Conservation (phyloP, 2,797 vertebrate genomes). For the Bradypodion pumilum region DNA sequence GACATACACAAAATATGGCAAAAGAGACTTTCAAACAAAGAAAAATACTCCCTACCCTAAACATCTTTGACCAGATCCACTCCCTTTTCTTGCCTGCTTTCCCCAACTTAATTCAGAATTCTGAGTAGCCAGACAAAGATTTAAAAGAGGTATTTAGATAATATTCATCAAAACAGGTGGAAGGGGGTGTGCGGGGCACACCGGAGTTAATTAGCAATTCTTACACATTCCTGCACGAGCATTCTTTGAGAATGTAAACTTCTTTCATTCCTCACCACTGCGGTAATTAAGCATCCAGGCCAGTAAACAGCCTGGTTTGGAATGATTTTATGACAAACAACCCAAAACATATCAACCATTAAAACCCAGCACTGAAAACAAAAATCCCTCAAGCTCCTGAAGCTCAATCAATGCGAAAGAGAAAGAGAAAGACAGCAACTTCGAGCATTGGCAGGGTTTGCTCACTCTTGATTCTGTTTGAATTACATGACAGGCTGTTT, state of each 20-base stretch:
- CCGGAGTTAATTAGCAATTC: not conserved
- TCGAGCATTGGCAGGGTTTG: conserved; percentile 27
- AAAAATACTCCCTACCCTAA: not conserved
- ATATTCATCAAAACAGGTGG: not conserved
- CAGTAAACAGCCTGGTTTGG: conserved; percentile 68
- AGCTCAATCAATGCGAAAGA: conserved; percentile 74
- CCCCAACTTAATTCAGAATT: not conserved
- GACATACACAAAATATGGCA: not conserved
- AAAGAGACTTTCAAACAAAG: not conserved
- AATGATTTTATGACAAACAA: conserved; percentile 81
- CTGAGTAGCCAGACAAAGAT: accelerated
- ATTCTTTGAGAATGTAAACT: conserved; percentile 28
- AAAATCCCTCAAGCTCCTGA: conserved; percentile 69
- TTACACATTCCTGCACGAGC: conserved; percentile 21
- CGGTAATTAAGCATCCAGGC: conserved; percentile 79
- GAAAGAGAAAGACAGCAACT: conserved; percentile 52
- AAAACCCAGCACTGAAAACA: conserved; percentile 65
- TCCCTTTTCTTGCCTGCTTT: not conserved
- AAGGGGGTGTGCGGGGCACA: too few relatives aligned
- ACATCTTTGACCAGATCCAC: not conserved
- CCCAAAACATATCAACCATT: conserved; percentile 72
- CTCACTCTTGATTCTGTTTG: conserved; percentile 43
- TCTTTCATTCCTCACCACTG: conserved; percentile 27
- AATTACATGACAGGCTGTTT: conserved; percentile 44
- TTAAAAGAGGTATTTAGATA: not conserved